Conservation (phyloP, 2,797 vertebrate species). For the Sebastolobus altivelis region DNA sequence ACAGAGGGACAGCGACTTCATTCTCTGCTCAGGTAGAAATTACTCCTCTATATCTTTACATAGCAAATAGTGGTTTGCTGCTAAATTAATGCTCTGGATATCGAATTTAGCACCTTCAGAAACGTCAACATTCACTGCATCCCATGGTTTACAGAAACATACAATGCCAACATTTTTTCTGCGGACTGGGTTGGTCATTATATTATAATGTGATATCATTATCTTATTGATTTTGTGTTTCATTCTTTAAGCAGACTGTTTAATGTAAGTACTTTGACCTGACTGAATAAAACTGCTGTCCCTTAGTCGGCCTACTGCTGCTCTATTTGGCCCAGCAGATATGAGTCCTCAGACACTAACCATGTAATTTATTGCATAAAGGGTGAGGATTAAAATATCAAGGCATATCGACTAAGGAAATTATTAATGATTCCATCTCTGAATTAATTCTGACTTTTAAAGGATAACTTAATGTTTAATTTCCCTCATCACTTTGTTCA, state of each 20-base stretch:
- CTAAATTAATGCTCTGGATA: too few relatives aligned
- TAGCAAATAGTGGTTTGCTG: too few relatives aligned
- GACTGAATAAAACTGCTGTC: not conserved
- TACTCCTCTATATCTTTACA: too few relatives aligned
- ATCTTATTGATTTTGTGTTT: not conserved
- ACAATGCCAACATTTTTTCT: not conserved
- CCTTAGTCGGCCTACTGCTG: not conserved
- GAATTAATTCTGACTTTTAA: conserved; percentile 13
- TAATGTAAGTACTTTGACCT: conserved; percentile 2
- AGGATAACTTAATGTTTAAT: not conserved
- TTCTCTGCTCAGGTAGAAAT: too few relatives aligned
- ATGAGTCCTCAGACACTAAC: not conserved
- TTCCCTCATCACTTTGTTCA: not conserved
- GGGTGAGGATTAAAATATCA: conserved; percentile 14
- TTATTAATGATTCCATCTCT: not conserved
- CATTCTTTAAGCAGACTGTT: not conserved
- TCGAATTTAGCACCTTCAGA: too few relatives aligned
- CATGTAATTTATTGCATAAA: conserved; percentile 10
- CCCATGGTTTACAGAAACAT: not conserved
- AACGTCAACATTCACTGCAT: too few relatives aligned
- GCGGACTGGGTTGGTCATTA: too few relatives aligned
- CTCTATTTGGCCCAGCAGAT: not conserved
- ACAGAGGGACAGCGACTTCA: too few relatives aligned
- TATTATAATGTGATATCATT: too few relatives aligned
- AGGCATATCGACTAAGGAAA: not conserved